Evolutionary conservation across 2,113 vertebrate species (phyloP), one percentile per base, ranked within the genome.

Genomic region (Corythornis cristatus): DNA sequence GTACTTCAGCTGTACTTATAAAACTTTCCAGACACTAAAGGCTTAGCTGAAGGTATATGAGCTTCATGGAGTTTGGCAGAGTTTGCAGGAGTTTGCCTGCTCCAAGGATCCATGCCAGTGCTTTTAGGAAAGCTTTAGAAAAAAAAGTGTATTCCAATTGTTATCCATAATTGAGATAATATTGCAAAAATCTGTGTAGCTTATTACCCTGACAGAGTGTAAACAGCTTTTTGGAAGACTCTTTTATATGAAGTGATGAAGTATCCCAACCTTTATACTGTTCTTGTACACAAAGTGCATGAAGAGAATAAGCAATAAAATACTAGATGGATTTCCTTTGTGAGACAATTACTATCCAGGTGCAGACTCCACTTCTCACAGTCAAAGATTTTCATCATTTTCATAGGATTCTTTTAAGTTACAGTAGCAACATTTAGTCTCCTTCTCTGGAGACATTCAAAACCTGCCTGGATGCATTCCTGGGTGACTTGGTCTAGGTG

Each of bases 251-350:
- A 89, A 93, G 86, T 91, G 83, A 56, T 26, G 45, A 89, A 93
- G 88, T 91, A 86, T 67, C 83, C 78, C 87, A 88, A 56, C 23
- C 29, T 9, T 66, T 77, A 14, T 71, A 37, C 64, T 80, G n/a
- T 91, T 72, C 87, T 88, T 31, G 21, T 67, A 48, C 53, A 50
- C 15, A 54, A 79, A 93, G 23, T 81, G 19, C 53, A 50, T 9
- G 48, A 67, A 88, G 64, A 66, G 43, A 80, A 71, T 43, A 74
- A 81, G 64, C 75, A 85, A 48, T 89, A 88, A 93, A 91, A 89
- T 57, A 70, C 60, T 82, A 92, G 79, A 81, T 75, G 68, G 68
- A 83, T 95, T 93, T 95, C 65, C 78, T 95, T 83, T 81, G 87
- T 86, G 91, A 91, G 3, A 1, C 54, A 76, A 64, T 88, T 88